Percentiles rank a stretch among this genome's conserved stretches.
These are phyloP conservation scores for Eurystomus glaucurus DNA, from an alignment of 2,797 vertebrate species.

Conservation along the genomic window DNA sequence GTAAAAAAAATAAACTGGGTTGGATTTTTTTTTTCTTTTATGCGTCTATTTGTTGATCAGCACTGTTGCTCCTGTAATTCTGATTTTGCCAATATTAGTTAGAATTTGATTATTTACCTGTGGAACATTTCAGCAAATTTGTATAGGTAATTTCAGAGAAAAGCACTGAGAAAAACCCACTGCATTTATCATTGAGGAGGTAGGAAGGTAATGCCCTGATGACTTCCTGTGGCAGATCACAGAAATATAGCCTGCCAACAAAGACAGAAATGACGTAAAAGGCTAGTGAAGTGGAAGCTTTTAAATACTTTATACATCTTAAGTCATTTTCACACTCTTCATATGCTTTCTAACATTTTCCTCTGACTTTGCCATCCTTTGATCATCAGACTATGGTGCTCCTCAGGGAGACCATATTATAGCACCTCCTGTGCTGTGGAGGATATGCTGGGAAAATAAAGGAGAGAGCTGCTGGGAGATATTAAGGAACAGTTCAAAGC, in stretches of 20 bases:
- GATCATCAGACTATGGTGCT: not conserved
- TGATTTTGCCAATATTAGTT: not conserved
- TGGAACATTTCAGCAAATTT: not conserved
- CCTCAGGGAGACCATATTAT: not conserved
- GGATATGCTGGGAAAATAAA: not conserved
- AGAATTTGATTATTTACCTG: not conserved
- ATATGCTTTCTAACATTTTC: not conserved
- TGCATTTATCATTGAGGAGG: not conserved
- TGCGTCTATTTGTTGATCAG: not conserved
- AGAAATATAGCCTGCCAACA: not conserved
- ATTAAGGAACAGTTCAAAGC: conserved; percentile 21
- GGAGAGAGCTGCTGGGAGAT: not conserved
- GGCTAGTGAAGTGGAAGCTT: not conserved
- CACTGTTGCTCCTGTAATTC: not conserved
- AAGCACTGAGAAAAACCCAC: not conserved
- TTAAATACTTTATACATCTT: conserved; percentile 21
- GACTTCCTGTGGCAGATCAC: not conserved
- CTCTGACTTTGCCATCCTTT: not conserved
- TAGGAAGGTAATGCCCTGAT: not conserved
- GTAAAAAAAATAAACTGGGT: not conserved
- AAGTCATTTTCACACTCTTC: not conserved
- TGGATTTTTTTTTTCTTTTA: not conserved
- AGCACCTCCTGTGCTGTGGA: not conserved
- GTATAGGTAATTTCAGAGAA: not conserved
- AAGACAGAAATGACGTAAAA: not conserved